Evolutionary conservation across 2,113 vertebrate genomes (phyloP), one percentile per base, ranked within the genome.

Genomic region (Catharus minimus): DNA sequence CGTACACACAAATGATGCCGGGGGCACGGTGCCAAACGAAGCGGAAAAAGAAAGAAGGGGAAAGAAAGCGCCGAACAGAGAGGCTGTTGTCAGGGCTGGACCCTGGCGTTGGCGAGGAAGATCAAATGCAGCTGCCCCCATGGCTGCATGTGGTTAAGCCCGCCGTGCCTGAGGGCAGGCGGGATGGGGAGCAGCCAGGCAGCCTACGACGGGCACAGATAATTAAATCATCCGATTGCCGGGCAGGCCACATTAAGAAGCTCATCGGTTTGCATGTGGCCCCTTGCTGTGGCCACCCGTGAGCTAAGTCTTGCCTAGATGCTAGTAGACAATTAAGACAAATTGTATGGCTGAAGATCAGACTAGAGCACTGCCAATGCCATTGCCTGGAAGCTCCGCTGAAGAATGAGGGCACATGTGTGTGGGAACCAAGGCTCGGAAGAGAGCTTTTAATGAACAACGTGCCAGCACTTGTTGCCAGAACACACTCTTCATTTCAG

Each of bases 401-500:
- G 90, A 86, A 95, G 87, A 96, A 97, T 92, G 92, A 95, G 89
- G 91, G 86, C 95, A 91, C 68, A 92, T 95, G 88, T 95, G 89
- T 76, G 83, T 89, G 94, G 86, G 90, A 95, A 96, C 88, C 92
- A 87, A 89, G 89, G 11, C 94, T 95, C 86, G 90, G 92, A 95
- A 96, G 94, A 95, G 65, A 96, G 94, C 96, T 96, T 96, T 96
- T 94, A 92, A 90, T 90, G 87, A 94, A 94, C 84, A 87, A 55
- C 82, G 93, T 93, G 95, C 93, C 95, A 96, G 62, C 93, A 96
- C 95, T 96, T 96, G 97, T 97, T 97, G 86, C 94, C 97, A 98
- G 96, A 95, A 96, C 88, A 93, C 90, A 95, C 96, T 97, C 96
- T 96, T 97, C 97, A 95, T 96, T 96, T 97, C 96, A 97, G 96